phyloP scores from a whole-genome alignment of 2,888 invertebrate genomes.

The Nemoura dubitans region DNA sequence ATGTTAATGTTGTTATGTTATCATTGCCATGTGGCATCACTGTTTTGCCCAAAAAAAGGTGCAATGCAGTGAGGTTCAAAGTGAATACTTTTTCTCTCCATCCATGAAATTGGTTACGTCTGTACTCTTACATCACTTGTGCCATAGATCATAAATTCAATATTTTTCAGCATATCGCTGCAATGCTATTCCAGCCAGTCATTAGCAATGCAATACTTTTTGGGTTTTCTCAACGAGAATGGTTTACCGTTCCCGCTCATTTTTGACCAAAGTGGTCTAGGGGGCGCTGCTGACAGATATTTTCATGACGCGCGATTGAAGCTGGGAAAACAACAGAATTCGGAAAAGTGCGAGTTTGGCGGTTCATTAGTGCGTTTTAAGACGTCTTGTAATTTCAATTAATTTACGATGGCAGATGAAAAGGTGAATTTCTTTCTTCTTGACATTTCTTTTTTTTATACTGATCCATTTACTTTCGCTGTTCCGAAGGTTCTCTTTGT shows the following conservation, averaged over 20 bases:
- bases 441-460: neutral
- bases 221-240: neutral
- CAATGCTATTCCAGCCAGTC: no score
- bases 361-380: neutral
- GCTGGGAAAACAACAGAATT: neutral
- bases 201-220: neutral
- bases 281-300: neutral
- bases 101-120: no score
- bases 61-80: no score
- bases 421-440: neutral
- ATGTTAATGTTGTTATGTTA: no score
- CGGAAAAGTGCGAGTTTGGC: neutral
- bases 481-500: slow-evolving; percentile 1
- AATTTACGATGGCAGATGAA: slow-evolving; percentile 17
- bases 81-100: no score
- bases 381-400: neutral
- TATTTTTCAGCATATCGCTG: no score
- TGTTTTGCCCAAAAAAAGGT: no score
- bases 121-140: no score
- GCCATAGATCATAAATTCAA: no score
- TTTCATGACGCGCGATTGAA: neutral
- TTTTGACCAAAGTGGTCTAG: neutral
- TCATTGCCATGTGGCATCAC: no score
- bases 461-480: neutral
- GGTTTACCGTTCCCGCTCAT: neutral